Evolutionary conservation across 2,888 invertebrate species (phyloP), one percentile per base, ranked within the genome.

Genomic region (Megastigmus dorsalis): DNA sequence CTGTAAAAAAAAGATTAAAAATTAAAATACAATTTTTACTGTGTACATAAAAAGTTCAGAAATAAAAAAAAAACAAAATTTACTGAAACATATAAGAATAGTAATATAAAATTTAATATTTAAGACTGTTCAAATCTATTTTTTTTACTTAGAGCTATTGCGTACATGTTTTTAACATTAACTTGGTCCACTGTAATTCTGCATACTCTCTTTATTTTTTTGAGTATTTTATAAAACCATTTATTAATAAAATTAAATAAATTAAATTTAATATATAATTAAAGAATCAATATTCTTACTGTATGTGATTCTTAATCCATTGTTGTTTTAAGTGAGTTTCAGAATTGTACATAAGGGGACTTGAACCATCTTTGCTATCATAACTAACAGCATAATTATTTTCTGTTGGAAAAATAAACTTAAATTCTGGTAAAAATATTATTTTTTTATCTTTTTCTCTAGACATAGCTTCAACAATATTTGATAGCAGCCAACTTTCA

Each of bases 311-410:
- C 70, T 92, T 92, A 0, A 98, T 89, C 96, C 97, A 98, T 0
- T 89, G 88, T 83, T 99, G 98, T 82, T 96, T 97, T 18, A 91
- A 90, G 83, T 97, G 95, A 0, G 92, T 92, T 18, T 90, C 90
- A 13, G 90, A 91, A 0, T 91, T 91, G 86, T 98, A 98, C 0
- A 98, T 97, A 4, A 99, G 89, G 82, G 97, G 97, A 0, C 94
- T 95, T 0, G 97, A 96, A 6, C 95, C 96, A 36, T 93, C 89
- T 55, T 95, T 90, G 0, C 95, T 95, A 85, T 97, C 97, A 83
- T 95, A 93, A 76, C 97, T 97, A 1, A 89, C 90, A 33, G 92
- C 90, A 0, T 98, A 97, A 89, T 98, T 96, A 13, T 93, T 92
- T 84, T 92, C 90, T 59, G 92, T 91, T 0, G 97, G 97, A 87